A percentile compares a stretch with the other conserved stretches of the same genome.
Evolutionary conservation across 2,797 vertebrate species (phyloP).

Genomic region (Trachops cirrhosus): DNA sequence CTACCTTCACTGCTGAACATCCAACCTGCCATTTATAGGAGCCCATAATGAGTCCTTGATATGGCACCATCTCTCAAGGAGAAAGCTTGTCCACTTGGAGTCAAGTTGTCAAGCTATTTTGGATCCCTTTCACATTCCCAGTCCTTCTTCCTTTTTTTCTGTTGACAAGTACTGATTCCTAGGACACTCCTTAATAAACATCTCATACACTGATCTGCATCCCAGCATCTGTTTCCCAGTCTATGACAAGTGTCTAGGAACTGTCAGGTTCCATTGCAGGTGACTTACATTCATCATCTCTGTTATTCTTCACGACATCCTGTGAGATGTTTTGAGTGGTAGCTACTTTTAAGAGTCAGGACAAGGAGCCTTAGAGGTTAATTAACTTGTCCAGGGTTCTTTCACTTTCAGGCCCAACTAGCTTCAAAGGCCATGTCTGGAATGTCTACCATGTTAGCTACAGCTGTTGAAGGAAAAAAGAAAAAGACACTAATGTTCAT

Average conservation of each 20-base stretch:
- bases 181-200: neutral
- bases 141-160: neutral
- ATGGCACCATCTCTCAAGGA: neutral
- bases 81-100: neutral
- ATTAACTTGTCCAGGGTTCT: neutral
- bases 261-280: neutral
- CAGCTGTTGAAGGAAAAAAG: neutral
- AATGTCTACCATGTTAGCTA: neutral
- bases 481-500: neutral
- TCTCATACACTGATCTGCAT: neutral
- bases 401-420: neutral
- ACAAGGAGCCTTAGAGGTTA: neutral
- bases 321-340: neutral
- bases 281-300: neutral
- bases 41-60: neutral
- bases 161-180: neutral
- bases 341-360: neutral
- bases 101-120: neutral
- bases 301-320: neutral
- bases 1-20: neutral
- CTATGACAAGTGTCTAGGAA: neutral
- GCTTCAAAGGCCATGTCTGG: neutral
- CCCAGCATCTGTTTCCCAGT: neutral
- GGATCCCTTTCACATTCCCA: neutral
- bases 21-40: neutral